Conservation (phyloP, 2,113 vertebrate genomes). For the Gopherus flavomarginatus region DNA sequence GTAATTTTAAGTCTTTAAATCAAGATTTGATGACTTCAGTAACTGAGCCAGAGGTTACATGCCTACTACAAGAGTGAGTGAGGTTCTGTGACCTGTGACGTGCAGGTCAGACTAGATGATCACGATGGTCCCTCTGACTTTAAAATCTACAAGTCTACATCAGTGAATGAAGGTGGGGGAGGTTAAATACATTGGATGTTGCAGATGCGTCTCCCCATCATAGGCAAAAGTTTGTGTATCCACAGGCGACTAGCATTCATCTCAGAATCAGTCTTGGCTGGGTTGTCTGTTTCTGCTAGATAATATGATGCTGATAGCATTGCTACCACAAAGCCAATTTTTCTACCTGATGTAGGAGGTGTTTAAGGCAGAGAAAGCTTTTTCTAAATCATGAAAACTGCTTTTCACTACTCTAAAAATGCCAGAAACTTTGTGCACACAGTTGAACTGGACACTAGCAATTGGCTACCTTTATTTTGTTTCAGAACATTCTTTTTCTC, state of each 20-base stretch:
- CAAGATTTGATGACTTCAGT: too few relatives aligned
- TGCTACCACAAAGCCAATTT: not conserved
- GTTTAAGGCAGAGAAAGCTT: not conserved
- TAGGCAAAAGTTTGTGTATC: not conserved
- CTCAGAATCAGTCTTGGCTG: not conserved
- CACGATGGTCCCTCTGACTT: too few relatives aligned
- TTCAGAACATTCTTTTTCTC: not conserved
- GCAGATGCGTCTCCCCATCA: not conserved
- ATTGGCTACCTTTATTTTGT: not conserved
- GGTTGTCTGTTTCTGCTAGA: not conserved
- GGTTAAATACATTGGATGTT: slow-evolving; percentile 24
- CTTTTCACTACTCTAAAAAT: not conserved
- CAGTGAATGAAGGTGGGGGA: not conserved
- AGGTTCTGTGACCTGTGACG: too few relatives aligned
- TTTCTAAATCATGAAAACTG: not conserved
- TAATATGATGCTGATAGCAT: not conserved
- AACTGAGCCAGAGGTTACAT: too few relatives aligned
- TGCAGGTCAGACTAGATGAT: too few relatives aligned
- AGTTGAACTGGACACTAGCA: not conserved
- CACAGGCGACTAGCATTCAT: not conserved
- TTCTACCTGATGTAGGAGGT: not conserved
- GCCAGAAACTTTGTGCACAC: not conserved
- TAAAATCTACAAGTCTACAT: not conserved
- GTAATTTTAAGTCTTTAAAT: too few relatives aligned
- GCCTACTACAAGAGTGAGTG: too few relatives aligned